Evolutionary conservation across 2,888 invertebrate genomes (phyloP).

Genomic region (Taenaris catops): DNA sequence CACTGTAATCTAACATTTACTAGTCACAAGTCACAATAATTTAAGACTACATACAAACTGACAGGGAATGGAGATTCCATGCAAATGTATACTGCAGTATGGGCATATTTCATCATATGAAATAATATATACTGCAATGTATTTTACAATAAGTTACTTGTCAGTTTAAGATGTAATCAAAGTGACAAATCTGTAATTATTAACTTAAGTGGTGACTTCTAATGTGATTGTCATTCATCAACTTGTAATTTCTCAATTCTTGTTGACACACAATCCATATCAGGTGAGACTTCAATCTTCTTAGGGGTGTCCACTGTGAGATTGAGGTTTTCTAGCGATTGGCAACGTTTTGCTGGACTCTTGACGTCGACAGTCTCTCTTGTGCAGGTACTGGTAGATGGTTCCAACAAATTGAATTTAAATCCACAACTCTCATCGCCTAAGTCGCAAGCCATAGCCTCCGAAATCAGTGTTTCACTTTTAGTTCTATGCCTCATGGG

Average conservation of each 20-base stretch:
- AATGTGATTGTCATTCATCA: conserved; percentile 65
- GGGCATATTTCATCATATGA: no score
- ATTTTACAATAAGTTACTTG: neutral
- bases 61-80: neutral
- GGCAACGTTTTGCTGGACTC: conserved; percentile 77
- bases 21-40: conserved; percentile 28
- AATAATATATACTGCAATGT: no score
- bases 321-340: conserved; percentile 81
- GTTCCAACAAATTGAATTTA: conserved; percentile 55
- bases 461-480: conserved; percentile 83
- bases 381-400: conserved; percentile 57
- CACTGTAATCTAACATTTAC: conserved; percentile 42
- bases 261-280: conserved; percentile 81
- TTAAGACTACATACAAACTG: conserved; percentile 3
- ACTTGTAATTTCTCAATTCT: conserved; percentile 82
- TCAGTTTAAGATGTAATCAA: neutral
- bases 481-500: conserved; percentile 80
- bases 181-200: conserved; percentile 11
- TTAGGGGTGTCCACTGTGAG: conserved; percentile 54
- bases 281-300: conserved; percentile 58
- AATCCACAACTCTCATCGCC: conserved; percentile 49
- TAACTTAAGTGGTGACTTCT: conserved; percentile 1
- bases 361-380: conserved; percentile 40
- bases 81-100: no score
- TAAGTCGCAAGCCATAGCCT: conserved; percentile 57